Base-by-base conservation (phyloP, 2,113 vertebrate genomes). In the Taxidea taxus region DNA sequence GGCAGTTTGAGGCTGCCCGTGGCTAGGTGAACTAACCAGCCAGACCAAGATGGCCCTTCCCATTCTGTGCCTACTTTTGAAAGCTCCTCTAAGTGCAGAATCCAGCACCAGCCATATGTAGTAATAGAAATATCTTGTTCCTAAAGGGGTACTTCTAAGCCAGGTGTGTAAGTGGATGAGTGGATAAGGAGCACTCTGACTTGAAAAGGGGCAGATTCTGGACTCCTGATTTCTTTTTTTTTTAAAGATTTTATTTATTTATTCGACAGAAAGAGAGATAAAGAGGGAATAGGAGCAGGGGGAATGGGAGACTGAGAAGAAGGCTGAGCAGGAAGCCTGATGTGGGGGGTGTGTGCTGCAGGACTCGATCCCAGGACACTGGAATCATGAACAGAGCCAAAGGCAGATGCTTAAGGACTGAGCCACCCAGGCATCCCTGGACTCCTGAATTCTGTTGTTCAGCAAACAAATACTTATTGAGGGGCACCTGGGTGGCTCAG, bases 171-270 rank as follows among this genome's bases (percentile, higher is more conserved):
- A 49, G 74, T 90, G 68, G 62, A 91, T 89, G 66, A 68, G 49
- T 87, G 92, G 78, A 92, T 92, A 92, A 94, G 74, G 70, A 95
- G 34, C 34, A 77, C 95, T 95, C 89, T 94, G 58, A 89, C 83
- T 84, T 60, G 64, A 77, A 95, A 95, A 94, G 31, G 44, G 6
- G 39, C 70, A 37, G 42, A 84, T 37, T 96, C 34, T 78, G 54
- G n/a, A 96, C 62, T 89, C 56, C 54, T 91, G 51, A 81, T 88
- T 96, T 83, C 58, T 60, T 60, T 60, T 27, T 60, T 56, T 56
- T 60, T 60, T 27, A 4, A 60, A 60, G 58, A 27, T 11, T 60
- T 60, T 60, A 60, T 27, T 25, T 60, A 60, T 60, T 60, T 60
- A 60, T 60, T 27, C 3, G 23, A 60, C 23, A 60, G 58, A 58